Evolutionary conservation across 2,888 invertebrate species (phyloP).

Genomic region (Acanthosoma haemorrhoidale): DNA sequence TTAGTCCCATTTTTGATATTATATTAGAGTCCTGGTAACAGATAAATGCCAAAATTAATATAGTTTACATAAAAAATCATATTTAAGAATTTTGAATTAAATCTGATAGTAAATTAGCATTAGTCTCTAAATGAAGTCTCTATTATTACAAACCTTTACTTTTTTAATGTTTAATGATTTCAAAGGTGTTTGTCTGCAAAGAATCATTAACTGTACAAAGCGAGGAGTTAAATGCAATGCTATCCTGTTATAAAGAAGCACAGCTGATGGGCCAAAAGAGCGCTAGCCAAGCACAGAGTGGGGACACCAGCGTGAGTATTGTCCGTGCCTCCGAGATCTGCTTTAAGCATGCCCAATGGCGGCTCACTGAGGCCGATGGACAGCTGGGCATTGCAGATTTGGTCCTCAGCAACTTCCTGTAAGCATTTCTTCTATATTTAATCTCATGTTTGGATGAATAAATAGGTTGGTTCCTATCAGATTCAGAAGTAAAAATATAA

Average conservation of each 20-base stretch:
- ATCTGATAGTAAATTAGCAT: too few relatives aligned
- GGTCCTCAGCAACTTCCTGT: slow-evolving; percentile 91
- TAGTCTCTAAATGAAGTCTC: too few relatives aligned
- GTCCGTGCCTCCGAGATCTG: slow-evolving; percentile 90
- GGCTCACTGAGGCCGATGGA: slow-evolving; percentile 94
- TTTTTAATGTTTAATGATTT: background rate
- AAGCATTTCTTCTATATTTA: slow-evolving; percentile 44
- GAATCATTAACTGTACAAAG: slow-evolving; percentile 79
- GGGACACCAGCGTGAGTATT: slow-evolving; percentile 63
- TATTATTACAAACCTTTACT: too few relatives aligned
- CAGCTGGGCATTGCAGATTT: slow-evolving; percentile 96
- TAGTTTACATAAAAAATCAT: too few relatives aligned
- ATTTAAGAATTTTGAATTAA: too few relatives aligned
- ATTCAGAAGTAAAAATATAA: too few relatives aligned
- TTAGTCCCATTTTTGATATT: too few relatives aligned
- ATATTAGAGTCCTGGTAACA: too few relatives aligned
- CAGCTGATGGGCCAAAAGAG: slow-evolving; percentile 57
- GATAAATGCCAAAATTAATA: too few relatives aligned
- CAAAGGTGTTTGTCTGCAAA: slow-evolving; percentile 80
- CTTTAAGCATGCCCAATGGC: slow-evolving; percentile 97
- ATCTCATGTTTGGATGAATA: too few relatives aligned
- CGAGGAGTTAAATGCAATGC: slow-evolving; percentile 91
- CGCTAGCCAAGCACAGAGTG: slow-evolving; percentile 54
- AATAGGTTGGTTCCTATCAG: too few relatives aligned
- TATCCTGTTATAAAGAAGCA: slow-evolving; percentile 83